Evolutionary conservation across 30 jellyfish, hydroid and myxozoan species (phyloP), one percentile per base, ranked within the genome.

Genomic region (Morbakka virulenta): DNA sequence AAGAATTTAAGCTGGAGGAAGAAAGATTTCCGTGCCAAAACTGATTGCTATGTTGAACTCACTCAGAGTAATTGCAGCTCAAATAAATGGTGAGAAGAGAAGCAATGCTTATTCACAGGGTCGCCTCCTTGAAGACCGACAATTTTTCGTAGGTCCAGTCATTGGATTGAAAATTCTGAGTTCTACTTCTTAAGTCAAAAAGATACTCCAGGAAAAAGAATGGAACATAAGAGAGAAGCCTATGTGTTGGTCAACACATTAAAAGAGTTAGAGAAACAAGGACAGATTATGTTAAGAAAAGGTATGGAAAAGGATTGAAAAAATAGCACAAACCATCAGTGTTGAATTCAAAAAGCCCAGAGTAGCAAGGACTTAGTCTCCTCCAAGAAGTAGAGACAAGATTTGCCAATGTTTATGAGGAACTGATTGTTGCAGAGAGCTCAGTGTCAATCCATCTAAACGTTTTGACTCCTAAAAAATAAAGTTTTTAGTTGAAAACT

Each of bases 1-100:
- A 72, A 72, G 83, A 72, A 72, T 72, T 72, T 50, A 72, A 50
- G 83, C 83, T 72, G 83, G 83, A 72, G 83, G 73, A 72, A 72
- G 83, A 33, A 72, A 23, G 77, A 50, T 72, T 36, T 72, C 50
- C 47, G 83, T 72, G 83, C 83, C 74, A 72, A 72, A 72, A 72
- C 83, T 72, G 83, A 36, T 72, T 50, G 83, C 72, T 72, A 72
- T 72, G 77, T 41, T 72, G 25, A 72, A 72, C 47, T 36, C 83
- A 72, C 83, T 72, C 83, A 72, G 36, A 50, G 25, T 68, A 64
- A 68, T 68, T 1, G 80, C 80, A 68, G 80, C 30, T 68, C 80
- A 68, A 28, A 68, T 64, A 36, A 72, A 72, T 50, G 75, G 83
- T 50, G 83, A 72, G 77, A 52, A 41, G 74, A 72, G 83, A 50